Evolutionary conservation across 2,888 invertebrate genomes (phyloP).

Genomic region (Leucania comma): DNA sequence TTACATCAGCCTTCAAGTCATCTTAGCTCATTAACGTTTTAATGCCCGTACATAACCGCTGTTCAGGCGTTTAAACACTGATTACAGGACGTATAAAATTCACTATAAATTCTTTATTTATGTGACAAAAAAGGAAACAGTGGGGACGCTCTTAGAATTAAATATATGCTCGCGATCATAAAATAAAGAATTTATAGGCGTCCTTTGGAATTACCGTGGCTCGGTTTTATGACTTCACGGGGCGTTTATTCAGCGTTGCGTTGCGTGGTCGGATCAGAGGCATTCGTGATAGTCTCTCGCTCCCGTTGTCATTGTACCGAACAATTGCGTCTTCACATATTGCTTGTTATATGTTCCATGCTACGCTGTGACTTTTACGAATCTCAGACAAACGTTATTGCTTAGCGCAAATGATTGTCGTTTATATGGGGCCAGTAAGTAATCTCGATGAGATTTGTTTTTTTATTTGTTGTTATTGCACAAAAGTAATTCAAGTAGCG

Average conservation of each 20-base stretch:
- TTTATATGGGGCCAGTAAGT: slow-evolving; percentile 21
- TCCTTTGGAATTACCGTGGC: slow-evolving; percentile 89
- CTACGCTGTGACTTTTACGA: slow-evolving; percentile 62
- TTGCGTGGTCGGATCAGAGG: slow-evolving; percentile 84
- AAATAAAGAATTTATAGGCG: slow-evolving; percentile 90
- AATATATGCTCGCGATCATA: slow-evolving; percentile 88
- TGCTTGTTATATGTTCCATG: slow-evolving; percentile 50
- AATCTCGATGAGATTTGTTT: slow-evolving; percentile 7
- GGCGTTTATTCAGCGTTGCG: slow-evolving; percentile 84
- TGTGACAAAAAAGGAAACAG: slow-evolving; percentile 87
- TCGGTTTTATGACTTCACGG: slow-evolving; percentile 89
- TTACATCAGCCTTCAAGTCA: slow-evolving; percentile 73
- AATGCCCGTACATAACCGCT: slow-evolving; percentile 71
- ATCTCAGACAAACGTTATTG: slow-evolving; percentile 60
- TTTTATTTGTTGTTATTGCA: not conserved
- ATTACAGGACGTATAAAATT: slow-evolving; percentile 82
- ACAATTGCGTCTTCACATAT: slow-evolving; percentile 73
- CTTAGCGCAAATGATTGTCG: slow-evolving; percentile 48
- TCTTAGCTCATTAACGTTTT: slow-evolving; percentile 77
- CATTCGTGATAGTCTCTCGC: slow-evolving; percentile 81
- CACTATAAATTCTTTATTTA: slow-evolving; percentile 86
- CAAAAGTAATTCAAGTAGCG: not conserved
- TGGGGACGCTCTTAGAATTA: slow-evolving; percentile 87
- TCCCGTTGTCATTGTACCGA: slow-evolving; percentile 75
- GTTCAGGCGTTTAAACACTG: slow-evolving; percentile 78